Evolutionary conservation across 2,888 invertebrate genomes (phyloP).

Genomic region (Dryomyza anilis): DNA sequence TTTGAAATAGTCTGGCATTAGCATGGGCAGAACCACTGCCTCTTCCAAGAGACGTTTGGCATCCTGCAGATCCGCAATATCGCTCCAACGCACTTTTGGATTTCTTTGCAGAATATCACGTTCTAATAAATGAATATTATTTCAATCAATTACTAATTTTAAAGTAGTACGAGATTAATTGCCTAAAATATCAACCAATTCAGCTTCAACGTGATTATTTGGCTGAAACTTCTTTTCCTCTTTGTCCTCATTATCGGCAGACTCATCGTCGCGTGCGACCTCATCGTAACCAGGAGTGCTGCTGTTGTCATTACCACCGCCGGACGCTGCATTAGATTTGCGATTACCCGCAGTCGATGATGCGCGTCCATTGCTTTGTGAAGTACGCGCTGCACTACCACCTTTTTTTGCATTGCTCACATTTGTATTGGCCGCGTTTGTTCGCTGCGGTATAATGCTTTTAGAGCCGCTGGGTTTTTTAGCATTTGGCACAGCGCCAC

Average conservation of each 20-base stretch:
- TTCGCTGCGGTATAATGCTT: conserved; percentile 55
- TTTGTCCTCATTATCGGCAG: conserved; percentile 74
- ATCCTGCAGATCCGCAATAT: conserved; percentile 87
- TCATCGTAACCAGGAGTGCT: conserved; percentile 67
- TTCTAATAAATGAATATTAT: conserved; percentile 64
- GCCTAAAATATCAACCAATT: conserved; percentile 90
- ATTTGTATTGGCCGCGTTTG: conserved; percentile 38
- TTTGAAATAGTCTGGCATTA: conserved; percentile 98
- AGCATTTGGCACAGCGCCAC: conserved; percentile 39
- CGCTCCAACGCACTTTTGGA: conserved; percentile 94
- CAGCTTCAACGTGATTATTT: conserved; percentile 79
- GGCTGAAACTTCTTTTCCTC: conserved; percentile 89
- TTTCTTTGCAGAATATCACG: conserved; percentile 96
- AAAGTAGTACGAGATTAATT: too few relatives aligned
- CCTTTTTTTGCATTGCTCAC: conserved; percentile 21
- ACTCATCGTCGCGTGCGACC: conserved; percentile 67
- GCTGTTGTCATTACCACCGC: conserved; percentile 38
- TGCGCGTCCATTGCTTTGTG: conserved; percentile 28
- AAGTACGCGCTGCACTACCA: conserved; percentile 30
- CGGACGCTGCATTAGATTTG: conserved; percentile 25
- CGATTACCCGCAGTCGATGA: conserved; percentile 36
- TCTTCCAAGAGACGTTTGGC: conserved; percentile 92
- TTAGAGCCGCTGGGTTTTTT: conserved; percentile 44
- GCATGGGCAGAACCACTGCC: conserved; percentile 95
- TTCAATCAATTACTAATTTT: neutral